phyloP scores from a whole-genome alignment of 2,797 vertebrate genomes.

The Myripristis murdjan region DNA sequence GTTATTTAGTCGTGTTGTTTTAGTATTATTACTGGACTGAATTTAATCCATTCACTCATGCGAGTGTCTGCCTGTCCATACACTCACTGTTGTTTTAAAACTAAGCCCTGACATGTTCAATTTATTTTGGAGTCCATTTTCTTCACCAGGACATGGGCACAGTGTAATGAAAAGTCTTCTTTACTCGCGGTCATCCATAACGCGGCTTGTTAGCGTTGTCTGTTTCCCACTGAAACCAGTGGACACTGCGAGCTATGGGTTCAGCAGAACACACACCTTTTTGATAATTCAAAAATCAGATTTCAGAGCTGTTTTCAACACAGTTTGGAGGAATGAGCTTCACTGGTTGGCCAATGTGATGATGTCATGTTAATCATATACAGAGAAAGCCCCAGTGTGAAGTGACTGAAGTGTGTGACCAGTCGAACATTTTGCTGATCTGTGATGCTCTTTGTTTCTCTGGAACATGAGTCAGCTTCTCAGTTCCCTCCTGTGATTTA shows the following conservation, averaged over 20 bases:
- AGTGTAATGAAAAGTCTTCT: conserved; percentile 67
- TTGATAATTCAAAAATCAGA: conserved; percentile 12
- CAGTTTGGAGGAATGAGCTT: too few relatives aligned
- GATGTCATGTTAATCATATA: too few relatives aligned
- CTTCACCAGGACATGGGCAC: conserved; percentile 59
- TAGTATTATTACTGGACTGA: conserved; percentile 49
- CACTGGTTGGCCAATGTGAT: too few relatives aligned
- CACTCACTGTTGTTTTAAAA: conserved; percentile 37
- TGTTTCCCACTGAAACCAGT: conserved; percentile 31
- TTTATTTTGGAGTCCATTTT: conserved; percentile 60
- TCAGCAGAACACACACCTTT: conserved; percentile 38
- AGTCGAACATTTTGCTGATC: too few relatives aligned
- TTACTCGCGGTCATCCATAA: conserved; percentile 63
- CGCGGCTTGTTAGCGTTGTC: conserved; percentile 54
- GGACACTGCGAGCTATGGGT: conserved; percentile 42
- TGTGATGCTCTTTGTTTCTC: too few relatives aligned
- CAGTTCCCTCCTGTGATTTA: too few relatives aligned
- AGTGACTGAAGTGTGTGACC: too few relatives aligned
- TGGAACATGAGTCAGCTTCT: too few relatives aligned
- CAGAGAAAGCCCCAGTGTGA: too few relatives aligned
- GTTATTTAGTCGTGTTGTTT: conserved; percentile 58
- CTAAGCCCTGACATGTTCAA: conserved; percentile 59
- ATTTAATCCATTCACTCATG: conserved; percentile 42
- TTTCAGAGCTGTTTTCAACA: too few relatives aligned
- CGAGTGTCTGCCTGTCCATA: conserved; percentile 46